A percentile compares a stretch with the other conserved stretches of the same genome.
Conservation (phyloP, 2,888 invertebrate genomes). For the Phlogophora meticulosa region DNA sequence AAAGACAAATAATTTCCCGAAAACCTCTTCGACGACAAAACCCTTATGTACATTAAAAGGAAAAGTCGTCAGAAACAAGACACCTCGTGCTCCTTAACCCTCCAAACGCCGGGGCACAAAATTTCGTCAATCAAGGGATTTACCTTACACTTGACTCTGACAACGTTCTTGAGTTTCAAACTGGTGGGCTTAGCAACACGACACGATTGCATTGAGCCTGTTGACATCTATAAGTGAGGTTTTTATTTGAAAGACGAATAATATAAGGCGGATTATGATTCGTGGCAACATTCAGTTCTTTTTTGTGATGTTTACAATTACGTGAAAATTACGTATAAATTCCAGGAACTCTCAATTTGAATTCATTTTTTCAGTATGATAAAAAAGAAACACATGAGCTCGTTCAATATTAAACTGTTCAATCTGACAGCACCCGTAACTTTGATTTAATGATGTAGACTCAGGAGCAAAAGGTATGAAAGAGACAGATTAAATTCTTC, state of each 20-base stretch:
- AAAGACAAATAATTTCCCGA: conserved; percentile 43
- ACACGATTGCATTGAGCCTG: conserved; percentile 80
- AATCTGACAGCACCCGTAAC: too few species aligned
- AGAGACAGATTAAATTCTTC: too few species aligned
- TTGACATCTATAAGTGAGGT: conserved; percentile 71
- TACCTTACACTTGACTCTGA: conserved; percentile 86
- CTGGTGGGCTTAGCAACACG: conserved; percentile 83
- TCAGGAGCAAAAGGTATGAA: too few species aligned
- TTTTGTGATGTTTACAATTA: background rate
- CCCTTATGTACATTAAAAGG: conserved; percentile 73
- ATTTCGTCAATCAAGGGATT: conserved; percentile 89
- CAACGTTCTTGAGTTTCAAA: conserved; percentile 88
- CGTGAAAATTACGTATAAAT: too few species aligned
- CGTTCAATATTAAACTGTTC: too few species aligned
- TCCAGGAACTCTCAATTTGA: too few species aligned
- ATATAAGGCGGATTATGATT: conserved; percentile 39
- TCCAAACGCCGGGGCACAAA: conserved; percentile 76
- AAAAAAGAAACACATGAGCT: too few species aligned
- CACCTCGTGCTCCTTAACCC: conserved; percentile 79
- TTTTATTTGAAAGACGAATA: conserved; percentile 52
- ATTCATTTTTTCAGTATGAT: too few species aligned
- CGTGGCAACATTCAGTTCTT: background rate
- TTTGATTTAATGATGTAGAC: too few species aligned
- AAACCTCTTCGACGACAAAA: conserved; percentile 60
- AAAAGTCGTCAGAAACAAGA: conserved; percentile 77